Evolutionary conservation across 2,113 vertebrate species (phyloP), one percentile per base, ranked within the genome.

Genomic region (Lota lota): DNA sequence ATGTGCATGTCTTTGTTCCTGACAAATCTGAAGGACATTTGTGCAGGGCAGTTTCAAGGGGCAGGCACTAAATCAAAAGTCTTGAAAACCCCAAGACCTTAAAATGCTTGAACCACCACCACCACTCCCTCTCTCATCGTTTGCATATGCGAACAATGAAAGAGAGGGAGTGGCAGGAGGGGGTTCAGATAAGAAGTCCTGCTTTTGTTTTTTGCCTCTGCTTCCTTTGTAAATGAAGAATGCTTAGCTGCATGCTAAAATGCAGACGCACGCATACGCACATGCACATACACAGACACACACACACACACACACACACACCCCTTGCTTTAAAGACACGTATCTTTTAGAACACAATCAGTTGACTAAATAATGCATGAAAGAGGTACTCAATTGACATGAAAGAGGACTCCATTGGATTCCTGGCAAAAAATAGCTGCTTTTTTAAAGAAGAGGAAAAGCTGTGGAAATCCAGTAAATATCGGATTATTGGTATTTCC

Each of bases 321-420:
- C n/a, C 24, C 12, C 61, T 57, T 59, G 3, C 8, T 47, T 47
- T 17, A 66, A 51, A 53, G 24, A 50, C 22, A 54, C 22, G 18
- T 4, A 40, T 77, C 72, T 73, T 82, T 88, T 79, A 79, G 73
- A 86, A 75, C 53, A 67, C 63, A 75, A 81, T 85, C 83, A 87
- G 61, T 88, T 87, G 80, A 77, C 78, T 89, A 85, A 89, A 90
- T 89, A 90, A 89, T 88, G 85, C 85, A 90, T 90, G 87, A 86
- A 87, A 33, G 15, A 87, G 82, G 70, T 78, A 28, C 72, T 87
- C 87, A 60, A 82, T 75, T 79, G 83, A 88, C 83, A 85, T 87
- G 88, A 90, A 86, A 87, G 83, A 60, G 73, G 74, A 88, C 76
- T 79, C 77, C 33, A 73, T 84, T 74, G 68, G 81, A 83, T 87